A percentile compares a stretch with the other conserved stretches of the same genome.
Conservation (phyloP, 2,888 invertebrate species). For the Escarpia spicata region DNA sequence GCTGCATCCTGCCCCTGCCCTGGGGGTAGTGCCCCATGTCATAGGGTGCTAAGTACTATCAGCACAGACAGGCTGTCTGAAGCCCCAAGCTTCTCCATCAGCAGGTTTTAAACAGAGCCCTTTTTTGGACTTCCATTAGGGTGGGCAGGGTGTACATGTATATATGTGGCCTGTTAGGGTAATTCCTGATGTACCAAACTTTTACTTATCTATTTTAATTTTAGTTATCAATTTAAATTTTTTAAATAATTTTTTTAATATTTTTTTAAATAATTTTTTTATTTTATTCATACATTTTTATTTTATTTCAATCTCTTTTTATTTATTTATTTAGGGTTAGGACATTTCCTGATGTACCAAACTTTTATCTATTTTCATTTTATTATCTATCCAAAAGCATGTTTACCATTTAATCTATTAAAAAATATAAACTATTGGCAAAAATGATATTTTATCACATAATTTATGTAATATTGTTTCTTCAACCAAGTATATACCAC, state of each 20-base stretch:
- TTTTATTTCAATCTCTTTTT: too few relatives aligned
- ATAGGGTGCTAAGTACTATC: conserved; percentile 1
- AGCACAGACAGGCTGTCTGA: neutral
- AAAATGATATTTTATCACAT: too few relatives aligned
- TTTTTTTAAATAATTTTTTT: too few relatives aligned
- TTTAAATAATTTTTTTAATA: too few relatives aligned
- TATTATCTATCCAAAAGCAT: too few relatives aligned
- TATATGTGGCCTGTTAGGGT: neutral
- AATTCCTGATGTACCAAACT: neutral
- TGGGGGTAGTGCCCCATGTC: neutral
- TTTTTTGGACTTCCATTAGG: neutral
- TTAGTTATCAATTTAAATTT: too few relatives aligned
- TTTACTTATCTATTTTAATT: neutral
- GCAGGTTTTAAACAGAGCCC: neutral
- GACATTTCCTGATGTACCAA: neutral
- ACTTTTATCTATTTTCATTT: neutral
- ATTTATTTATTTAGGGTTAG: neutral
- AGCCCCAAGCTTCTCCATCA: neutral
- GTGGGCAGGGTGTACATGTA: neutral
- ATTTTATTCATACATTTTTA: too few relatives aligned
- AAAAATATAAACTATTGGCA: too few relatives aligned
- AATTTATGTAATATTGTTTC: too few relatives aligned
- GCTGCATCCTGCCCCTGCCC: neutral
- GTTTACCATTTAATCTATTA: too few relatives aligned
- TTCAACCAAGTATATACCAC: too few relatives aligned